These are phyloP conservation scores for Lateolabrax maculatus DNA, from an alignment of 2,797 vertebrate genomes.

Conservation along the genomic window DNA sequence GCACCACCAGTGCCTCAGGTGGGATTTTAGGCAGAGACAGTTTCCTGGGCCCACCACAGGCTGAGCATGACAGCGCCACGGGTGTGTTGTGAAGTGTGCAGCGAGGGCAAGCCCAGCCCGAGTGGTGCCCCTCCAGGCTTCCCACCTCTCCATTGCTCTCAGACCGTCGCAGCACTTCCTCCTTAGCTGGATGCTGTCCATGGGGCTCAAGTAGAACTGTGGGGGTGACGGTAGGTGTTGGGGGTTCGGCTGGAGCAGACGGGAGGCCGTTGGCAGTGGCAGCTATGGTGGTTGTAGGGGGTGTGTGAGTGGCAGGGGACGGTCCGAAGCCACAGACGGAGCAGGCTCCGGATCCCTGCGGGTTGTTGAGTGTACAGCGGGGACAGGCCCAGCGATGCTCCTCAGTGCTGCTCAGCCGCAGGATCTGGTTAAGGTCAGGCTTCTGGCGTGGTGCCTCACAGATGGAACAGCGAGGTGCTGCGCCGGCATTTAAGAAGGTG, in stretches of 20 bases:
- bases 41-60: slow-evolving; percentile 95
- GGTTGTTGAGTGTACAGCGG: slow-evolving; percentile 96
- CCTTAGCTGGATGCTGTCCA: slow-evolving; percentile 73
- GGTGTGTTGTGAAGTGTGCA: slow-evolving; percentile 97
- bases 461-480: slow-evolving; percentile 95
- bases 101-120: slow-evolving; percentile 94
- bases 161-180: slow-evolving; percentile 72
- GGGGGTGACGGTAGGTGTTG: slow-evolving; percentile 60
- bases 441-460: slow-evolving; percentile 97
- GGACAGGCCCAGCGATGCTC: slow-evolving; percentile 94
- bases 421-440: slow-evolving; percentile 96
- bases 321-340: slow-evolving; percentile 92
- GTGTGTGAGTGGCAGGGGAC: slow-evolving; percentile 83
- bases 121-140: slow-evolving; percentile 66
- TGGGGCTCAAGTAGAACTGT: slow-evolving; percentile 76
- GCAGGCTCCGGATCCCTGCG: slow-evolving; percentile 91
- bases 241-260: slow-evolving; percentile 69
- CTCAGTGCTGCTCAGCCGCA: slow-evolving; percentile 93
- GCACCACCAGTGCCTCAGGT: slow-evolving; percentile 95
- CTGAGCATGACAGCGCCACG: slow-evolving; percentile 93
- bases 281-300: slow-evolving; percentile 73
- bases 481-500: slow-evolving; percentile 93
- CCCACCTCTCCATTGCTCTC: slow-evolving; percentile 81
- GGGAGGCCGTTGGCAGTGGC: slow-evolving; percentile 82
- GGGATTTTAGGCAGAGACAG: slow-evolving; percentile 97